Percentiles rank a stretch among this genome's conserved stretches.
These are phyloP conservation scores for Sebastes minor DNA, from an alignment of 2,797 vertebrate genomes.

Conservation along the genomic window DNA sequence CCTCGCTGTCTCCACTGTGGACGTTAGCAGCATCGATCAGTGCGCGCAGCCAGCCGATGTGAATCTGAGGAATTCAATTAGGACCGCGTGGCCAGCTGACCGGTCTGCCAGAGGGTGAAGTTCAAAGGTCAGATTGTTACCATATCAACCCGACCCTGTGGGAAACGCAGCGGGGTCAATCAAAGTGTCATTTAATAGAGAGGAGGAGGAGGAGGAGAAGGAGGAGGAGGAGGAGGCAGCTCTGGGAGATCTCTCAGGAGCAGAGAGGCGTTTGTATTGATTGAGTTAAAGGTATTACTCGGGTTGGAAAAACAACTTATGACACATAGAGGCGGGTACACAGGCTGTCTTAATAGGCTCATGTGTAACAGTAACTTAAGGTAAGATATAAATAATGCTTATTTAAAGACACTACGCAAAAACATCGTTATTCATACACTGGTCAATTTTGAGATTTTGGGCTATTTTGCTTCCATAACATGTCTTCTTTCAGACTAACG, in stretches of 20 bases:
- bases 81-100: slow-evolving; percentile 28
- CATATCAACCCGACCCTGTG: slow-evolving; percentile 20
- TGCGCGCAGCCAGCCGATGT: slow-evolving; percentile 8
- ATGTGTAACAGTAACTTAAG: background rate
- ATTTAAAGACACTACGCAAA: too few relatives aligned
- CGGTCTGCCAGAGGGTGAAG: slow-evolving; percentile 35
- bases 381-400: background rate
- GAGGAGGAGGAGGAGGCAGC: background rate
- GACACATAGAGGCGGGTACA: background rate
- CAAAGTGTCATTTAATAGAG: slow-evolving; percentile 31
- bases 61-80: slow-evolving; percentile 47
- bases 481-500: too few relatives aligned
- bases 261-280: slow-evolving; percentile 15
- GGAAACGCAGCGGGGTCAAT: slow-evolving; percentile 25
- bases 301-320: background rate
- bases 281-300: slow-evolving; percentile 15
- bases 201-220: too few relatives aligned
- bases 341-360: background rate
- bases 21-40: slow-evolving; percentile 34
- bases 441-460: too few relatives aligned
- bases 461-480: too few relatives aligned
- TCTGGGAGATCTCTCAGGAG: background rate
- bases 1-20: background rate
- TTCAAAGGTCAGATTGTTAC: slow-evolving; percentile 44
- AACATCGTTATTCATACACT: too few relatives aligned